Conservation (phyloP, 2,888 invertebrate genomes). For the Scaptomyza caliginosa region DNA sequence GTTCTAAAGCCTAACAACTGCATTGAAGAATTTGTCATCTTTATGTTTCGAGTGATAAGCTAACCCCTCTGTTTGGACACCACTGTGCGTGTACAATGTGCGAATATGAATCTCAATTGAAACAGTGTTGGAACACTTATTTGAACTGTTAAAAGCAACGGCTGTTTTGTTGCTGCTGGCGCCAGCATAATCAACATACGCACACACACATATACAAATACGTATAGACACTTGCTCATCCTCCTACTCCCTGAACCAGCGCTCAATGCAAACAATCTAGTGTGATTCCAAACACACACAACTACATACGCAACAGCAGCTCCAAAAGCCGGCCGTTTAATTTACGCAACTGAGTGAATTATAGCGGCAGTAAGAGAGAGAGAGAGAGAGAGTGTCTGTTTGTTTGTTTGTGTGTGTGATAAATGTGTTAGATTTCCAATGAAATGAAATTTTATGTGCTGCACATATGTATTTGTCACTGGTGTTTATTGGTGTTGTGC, state of each 20-base stretch:
- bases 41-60: too few species aligned
- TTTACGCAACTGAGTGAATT: constrained; percentile 59
- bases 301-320: constrained; percentile 5
- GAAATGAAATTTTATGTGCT: constrained; percentile 61
- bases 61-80: too few species aligned
- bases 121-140: constrained; percentile 67
- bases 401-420: constrained; percentile 33
- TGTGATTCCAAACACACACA: constrained; percentile 14
- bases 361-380: too few species aligned
- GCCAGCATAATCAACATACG: constrained; percentile 60
- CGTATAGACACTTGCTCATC: neutral
- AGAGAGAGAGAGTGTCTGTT: constrained; percentile 7
- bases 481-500: neutral
- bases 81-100: constrained; percentile 20
- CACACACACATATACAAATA: neutral
- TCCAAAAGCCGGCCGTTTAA: constrained; percentile 31
- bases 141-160: constrained; percentile 53
- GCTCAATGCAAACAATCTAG: constrained; percentile 3
- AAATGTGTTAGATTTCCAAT: constrained; percentile 76
- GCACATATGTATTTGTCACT: constrained; percentile 48
- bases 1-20: too few species aligned
- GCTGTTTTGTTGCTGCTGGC: constrained; percentile 47
- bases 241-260: constrained; percentile 5
- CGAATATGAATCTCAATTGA: constrained; percentile 58
- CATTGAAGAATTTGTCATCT: too few species aligned